A percentile compares a stretch with the other conserved stretches of the same genome.
Conservation (phyloP, 2,888 invertebrate genomes). For the Oscheius sp. region DNA sequence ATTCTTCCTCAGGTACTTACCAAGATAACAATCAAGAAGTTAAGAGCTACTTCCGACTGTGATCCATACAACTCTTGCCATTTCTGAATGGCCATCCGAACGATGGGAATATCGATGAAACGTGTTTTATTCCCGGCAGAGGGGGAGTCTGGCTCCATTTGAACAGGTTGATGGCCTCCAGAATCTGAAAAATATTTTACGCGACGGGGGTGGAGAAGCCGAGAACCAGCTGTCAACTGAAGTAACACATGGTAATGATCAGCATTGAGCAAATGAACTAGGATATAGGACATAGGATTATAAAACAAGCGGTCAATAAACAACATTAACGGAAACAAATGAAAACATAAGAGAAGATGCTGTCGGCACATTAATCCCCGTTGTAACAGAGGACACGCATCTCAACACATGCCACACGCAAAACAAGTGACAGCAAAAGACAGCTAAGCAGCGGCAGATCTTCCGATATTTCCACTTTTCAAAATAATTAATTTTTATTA, state of each 20-base stretch:
- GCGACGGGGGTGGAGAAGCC: not conserved
- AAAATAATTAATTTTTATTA: too few relatives aligned
- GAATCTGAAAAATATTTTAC: too few relatives aligned
- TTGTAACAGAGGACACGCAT: constrained; percentile 14
- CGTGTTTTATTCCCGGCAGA: constrained; percentile 20
- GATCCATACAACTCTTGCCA: constrained; percentile 19
- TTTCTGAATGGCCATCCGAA: constrained; percentile 18
- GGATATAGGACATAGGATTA: not conserved
- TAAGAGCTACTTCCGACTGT: constrained; percentile 26
- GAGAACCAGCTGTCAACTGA: not conserved
- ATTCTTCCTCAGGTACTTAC: constrained; percentile 5
- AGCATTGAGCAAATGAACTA: too few relatives aligned
- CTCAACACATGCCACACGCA: not conserved
- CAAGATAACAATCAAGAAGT: constrained; percentile 13
- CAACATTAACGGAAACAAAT: constrained; percentile 5
- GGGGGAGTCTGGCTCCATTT: constrained; percentile 14
- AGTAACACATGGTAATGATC: not conserved
- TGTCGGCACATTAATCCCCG: constrained; percentile 17
- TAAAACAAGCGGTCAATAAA: not conserved
- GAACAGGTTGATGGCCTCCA: not conserved
- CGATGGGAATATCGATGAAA: constrained; percentile 12
- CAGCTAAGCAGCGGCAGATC: not conserved
- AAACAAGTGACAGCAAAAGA: not conserved
- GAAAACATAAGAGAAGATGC: not conserved
- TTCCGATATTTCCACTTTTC: too few relatives aligned